These are phyloP conservation scores for Albula goreensis DNA, from an alignment of 2,113 vertebrate genomes.

Conservation along the genomic window DNA sequence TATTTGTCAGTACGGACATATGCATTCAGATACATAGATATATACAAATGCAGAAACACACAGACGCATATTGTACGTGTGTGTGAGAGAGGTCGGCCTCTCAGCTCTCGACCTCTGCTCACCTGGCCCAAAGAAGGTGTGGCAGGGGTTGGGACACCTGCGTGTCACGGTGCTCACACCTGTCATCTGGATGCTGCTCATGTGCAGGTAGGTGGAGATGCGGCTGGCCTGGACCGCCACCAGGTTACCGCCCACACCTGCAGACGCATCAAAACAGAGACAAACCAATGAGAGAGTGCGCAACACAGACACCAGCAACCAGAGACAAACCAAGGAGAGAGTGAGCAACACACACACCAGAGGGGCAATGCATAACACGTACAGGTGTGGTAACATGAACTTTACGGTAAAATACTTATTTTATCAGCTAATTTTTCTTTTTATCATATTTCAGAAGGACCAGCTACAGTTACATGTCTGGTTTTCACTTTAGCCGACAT, in stretches of 20 bases:
- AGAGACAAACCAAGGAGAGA: background rate
- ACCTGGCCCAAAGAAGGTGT: slow-evolving; percentile 92
- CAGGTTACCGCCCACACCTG: slow-evolving; percentile 96
- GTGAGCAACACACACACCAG: background rate
- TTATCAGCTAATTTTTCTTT: too few relatives aligned
- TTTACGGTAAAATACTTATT: too few relatives aligned
- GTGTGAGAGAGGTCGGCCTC: too few relatives aligned
- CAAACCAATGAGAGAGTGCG: background rate
- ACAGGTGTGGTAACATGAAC: too few relatives aligned
- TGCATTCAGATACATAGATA: background rate
- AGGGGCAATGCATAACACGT: background rate
- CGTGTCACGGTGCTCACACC: slow-evolving; percentile 68
- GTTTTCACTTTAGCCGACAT: too few relatives aligned
- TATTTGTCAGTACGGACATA: too few relatives aligned
- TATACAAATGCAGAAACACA: too few relatives aligned
- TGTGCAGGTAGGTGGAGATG: slow-evolving; percentile 97
- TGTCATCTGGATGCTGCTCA: slow-evolving; percentile 83
- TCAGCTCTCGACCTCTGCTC: slow-evolving; percentile 48
- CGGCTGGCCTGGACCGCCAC: slow-evolving; percentile 96
- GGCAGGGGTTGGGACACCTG: slow-evolving; percentile 91
- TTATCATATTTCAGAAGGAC: too few relatives aligned
- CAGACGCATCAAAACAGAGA: background rate
- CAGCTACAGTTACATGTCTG: too few relatives aligned
- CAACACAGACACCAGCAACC: background rate
- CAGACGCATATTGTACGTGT: too few relatives aligned